Evolutionary conservation across 2,797 vertebrate genomes (phyloP).

Genomic region (Halcyon badia): DNA sequence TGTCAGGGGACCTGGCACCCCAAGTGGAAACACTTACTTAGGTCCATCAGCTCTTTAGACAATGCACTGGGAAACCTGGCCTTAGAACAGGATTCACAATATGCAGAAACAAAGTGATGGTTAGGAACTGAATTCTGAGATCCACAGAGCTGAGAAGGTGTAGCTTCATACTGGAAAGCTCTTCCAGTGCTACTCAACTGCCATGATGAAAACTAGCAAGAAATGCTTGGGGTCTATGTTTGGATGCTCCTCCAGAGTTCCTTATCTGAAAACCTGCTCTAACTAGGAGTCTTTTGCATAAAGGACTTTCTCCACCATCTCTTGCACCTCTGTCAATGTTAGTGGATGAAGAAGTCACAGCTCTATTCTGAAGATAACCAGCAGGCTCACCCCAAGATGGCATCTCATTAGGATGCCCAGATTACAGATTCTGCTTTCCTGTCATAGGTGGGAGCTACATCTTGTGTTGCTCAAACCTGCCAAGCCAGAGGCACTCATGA

Average conservation of each 20-base stretch:
- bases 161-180: neutral
- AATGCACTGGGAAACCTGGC: neutral
- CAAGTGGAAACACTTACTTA: neutral
- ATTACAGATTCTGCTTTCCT: neutral
- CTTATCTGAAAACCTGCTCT: neutral
- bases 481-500: neutral
- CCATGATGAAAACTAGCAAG: neutral
- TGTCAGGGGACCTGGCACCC: neutral
- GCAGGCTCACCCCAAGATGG: neutral
- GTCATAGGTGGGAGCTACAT: neutral
- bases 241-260: neutral
- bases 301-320: neutral
- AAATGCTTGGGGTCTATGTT: neutral
- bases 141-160: neutral
- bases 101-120: neutral
- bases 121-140: neutral
- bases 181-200: neutral
- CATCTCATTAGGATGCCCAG: neutral
- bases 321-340: neutral
- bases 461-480: neutral
- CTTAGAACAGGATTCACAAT: neutral
- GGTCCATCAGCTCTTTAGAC: neutral
- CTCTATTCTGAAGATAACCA: neutral
- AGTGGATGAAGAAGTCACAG: neutral
- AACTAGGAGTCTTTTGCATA: neutral